phyloP scores from a whole-genome alignment of 2,797 vertebrate genomes.

The Hephaestus fuliginosus region DNA sequence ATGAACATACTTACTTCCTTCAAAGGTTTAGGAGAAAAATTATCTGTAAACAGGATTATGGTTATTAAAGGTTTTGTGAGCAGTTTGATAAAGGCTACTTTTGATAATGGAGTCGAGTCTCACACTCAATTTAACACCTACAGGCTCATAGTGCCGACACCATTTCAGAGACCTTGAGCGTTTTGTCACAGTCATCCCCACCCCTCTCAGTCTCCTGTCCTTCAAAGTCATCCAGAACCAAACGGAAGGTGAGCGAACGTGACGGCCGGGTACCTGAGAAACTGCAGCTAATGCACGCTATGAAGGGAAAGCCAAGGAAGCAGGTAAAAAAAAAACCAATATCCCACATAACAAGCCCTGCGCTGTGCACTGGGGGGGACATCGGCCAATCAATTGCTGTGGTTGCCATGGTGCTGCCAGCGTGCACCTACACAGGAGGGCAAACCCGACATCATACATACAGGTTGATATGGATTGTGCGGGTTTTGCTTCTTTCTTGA shows the following conservation, averaged over 20 bases:
- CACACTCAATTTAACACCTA: conserved; percentile 11
- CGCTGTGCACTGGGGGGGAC: conserved; percentile 58
- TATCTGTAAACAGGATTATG: background rate
- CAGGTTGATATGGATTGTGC: conserved; percentile 56
- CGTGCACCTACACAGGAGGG: conserved; percentile 62
- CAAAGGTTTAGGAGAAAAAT: background rate
- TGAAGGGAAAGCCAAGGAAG: conserved; percentile 56
- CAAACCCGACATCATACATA: conserved; percentile 54
- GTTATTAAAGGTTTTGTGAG: conserved; percentile 7
- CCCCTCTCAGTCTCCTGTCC: conserved; percentile 44
- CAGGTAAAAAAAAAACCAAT: conserved; percentile 64
- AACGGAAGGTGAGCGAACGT: conserved; percentile 68
- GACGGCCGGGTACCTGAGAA: conserved; percentile 58
- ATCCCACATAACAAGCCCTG: conserved; percentile 73
- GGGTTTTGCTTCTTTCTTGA: conserved; percentile 47
- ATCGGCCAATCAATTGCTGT: conserved; percentile 71
- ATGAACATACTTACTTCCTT: background rate
- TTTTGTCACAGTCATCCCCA: conserved; percentile 46
- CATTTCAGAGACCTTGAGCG: conserved; percentile 37
- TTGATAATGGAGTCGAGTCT: conserved; percentile 25
- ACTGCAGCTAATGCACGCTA: conserved; percentile 69
- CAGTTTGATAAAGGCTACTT: conserved; percentile 29
- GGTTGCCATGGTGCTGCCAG: conserved; percentile 76
- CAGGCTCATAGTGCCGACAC: conserved; percentile 7
- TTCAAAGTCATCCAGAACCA: conserved; percentile 81